A percentile compares a stretch with the other conserved stretches of the same genome.
These are phyloP conservation scores for Parasteatoda tepidariorum DNA, from an alignment of 1,140 invertebrate species.

Conservation along the genomic window DNA sequence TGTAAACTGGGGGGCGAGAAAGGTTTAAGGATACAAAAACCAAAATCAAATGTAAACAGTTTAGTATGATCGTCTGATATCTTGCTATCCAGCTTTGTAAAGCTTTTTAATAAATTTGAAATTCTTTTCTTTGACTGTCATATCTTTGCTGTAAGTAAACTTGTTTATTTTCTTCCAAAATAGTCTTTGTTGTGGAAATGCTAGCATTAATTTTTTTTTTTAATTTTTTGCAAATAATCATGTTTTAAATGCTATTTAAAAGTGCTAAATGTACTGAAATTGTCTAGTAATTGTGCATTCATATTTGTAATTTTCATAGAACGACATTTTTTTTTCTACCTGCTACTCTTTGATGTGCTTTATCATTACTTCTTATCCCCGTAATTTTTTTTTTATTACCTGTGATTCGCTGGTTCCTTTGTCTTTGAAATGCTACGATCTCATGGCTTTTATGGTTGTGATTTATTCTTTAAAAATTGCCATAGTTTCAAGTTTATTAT, in stretches of 20 bases:
- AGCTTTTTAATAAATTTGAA: no score
- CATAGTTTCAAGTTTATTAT: background rate
- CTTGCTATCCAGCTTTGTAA: background rate
- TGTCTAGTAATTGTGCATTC: background rate
- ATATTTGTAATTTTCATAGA: background rate
- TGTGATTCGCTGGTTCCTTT: conserved; percentile 15
- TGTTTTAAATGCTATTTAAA: background rate
- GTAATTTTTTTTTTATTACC: conserved; percentile 30
- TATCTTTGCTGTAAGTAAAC: conserved; percentile 11
- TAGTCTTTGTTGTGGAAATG: conserved; percentile 43
- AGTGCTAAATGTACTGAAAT: no score
- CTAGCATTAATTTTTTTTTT: conserved; percentile 16
- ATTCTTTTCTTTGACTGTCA: background rate
- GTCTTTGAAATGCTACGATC: conserved; percentile 16
- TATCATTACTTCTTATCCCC: background rate
- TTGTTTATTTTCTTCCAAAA: background rate
- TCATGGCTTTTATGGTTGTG: conserved; percentile 2
- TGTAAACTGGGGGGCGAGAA: conserved; percentile 47
- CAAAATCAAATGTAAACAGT: conserved; percentile 49
- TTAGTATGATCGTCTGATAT: background rate
- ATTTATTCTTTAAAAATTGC: background rate
- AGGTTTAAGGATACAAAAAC: conserved; percentile 15
- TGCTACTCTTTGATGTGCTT: background rate
- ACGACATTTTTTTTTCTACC: background rate
- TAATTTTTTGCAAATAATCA: background rate